These are phyloP conservation scores for Pachycephus smyrnensis DNA, from an alignment of 2,888 invertebrate genomes.

Conservation along the genomic window DNA sequence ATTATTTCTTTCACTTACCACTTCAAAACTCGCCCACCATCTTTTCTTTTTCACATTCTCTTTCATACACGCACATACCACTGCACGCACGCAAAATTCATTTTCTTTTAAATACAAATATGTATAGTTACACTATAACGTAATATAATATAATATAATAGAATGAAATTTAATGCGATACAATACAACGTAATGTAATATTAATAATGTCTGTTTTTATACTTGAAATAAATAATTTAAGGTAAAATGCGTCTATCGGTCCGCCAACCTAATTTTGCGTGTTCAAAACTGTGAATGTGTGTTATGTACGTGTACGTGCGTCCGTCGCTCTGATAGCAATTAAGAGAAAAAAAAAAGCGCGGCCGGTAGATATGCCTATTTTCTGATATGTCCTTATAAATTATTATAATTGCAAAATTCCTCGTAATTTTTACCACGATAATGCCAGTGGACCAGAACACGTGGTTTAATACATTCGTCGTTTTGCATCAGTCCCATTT, in stretches of 20 bases:
- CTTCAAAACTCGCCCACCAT: slow-evolving; percentile 28
- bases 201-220: slow-evolving; percentile 40
- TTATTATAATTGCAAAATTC: not conserved
- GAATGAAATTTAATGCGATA: not conserved
- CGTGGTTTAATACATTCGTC: not conserved
- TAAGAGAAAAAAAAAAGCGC: not conserved
- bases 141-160: not conserved
- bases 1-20: slow-evolving; percentile 30
- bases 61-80: slow-evolving; percentile 14
- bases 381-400: not conserved
- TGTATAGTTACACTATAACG: not conserved
- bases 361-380: not conserved
- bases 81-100: not conserved
- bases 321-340: not conserved
- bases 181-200: slow-evolving; percentile 25
- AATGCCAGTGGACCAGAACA: not conserved
- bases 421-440: not conserved
- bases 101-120: slow-evolving; percentile 1
- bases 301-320: not conserved
- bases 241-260: slow-evolving; percentile 4
- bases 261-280: not conserved
- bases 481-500: not conserved
- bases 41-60: slow-evolving; percentile 20
- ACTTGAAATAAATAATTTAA: slow-evolving; percentile 55
- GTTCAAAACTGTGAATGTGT: not conserved